phyloP scores from a whole-genome alignment of 1,140 invertebrate species.

The Drosophila varians region DNA sequence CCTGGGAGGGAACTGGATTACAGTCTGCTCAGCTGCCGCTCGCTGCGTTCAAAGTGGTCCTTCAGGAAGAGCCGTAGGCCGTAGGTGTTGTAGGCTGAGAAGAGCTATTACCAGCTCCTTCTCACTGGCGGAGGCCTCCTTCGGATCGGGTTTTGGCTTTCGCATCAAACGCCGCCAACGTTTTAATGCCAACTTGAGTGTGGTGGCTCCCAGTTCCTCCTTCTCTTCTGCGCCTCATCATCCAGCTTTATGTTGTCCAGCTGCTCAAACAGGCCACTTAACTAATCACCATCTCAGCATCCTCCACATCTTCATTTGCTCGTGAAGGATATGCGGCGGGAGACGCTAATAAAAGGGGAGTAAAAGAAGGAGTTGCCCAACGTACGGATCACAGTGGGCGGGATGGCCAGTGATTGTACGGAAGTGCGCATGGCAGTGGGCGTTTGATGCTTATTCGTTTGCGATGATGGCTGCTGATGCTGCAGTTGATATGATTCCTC shows the following conservation, averaged over 20 bases:
- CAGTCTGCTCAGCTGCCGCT: slow-evolving; percentile 60
- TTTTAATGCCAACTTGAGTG: slow-evolving; percentile 58
- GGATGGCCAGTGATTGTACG: slow-evolving; percentile 64
- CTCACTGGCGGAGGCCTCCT: slow-evolving; percentile 39
- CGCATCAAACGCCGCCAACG: slow-evolving; percentile 48
- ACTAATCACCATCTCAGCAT: slow-evolving; percentile 48
- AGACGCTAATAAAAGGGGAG: slow-evolving; percentile 74
- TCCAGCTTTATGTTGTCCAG: slow-evolving; percentile 71
- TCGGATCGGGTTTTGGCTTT: slow-evolving; percentile 36
- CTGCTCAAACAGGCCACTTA: slow-evolving; percentile 67
- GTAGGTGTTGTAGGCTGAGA: slow-evolving; percentile 71
- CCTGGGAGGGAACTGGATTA: slow-evolving; percentile 54
- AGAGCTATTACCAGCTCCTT: slow-evolving; percentile 12
- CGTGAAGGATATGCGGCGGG: slow-evolving; percentile 75
- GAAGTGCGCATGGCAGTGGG: slow-evolving; percentile 70
- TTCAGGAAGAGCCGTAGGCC: slow-evolving; percentile 69
- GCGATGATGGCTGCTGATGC: slow-evolving; percentile 20
- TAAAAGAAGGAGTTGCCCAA: slow-evolving; percentile 76
- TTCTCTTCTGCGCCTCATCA: slow-evolving; percentile 9
- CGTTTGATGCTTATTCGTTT: slow-evolving; percentile 20
- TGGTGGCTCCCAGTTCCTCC: slow-evolving; percentile 23
- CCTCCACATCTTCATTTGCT: slow-evolving; percentile 37
- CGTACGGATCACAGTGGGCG: slow-evolving; percentile 78
- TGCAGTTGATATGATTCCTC: slow-evolving; percentile 85
- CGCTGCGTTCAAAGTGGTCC: slow-evolving; percentile 70